Conservation (phyloP, 2,888 invertebrate genomes). For the Cryptus armator region DNA sequence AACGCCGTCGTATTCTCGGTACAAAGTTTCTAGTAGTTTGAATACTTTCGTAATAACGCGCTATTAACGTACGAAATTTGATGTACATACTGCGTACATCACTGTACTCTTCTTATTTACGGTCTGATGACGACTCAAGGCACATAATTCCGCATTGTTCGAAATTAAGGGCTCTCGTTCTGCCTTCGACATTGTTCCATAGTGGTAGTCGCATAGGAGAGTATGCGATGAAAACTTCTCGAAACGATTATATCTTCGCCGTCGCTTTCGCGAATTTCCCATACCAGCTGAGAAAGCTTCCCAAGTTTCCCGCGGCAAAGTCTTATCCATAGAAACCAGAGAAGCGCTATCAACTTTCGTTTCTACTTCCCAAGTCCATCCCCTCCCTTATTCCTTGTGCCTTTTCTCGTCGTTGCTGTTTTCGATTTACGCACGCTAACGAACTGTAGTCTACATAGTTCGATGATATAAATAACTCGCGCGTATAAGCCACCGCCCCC, state of each 20-base stretch:
- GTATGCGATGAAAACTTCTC: constrained; percentile 30
- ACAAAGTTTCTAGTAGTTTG: neutral
- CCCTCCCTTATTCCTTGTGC: neutral
- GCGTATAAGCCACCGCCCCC: neutral
- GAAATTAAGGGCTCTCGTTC: neutral
- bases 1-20: neutral
- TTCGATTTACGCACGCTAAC: constrained; percentile 5
- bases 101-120: constrained; percentile 9
- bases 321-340: constrained; percentile 12
- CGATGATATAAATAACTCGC: neutral
- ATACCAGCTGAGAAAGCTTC: constrained; percentile 8
- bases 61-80: neutral
- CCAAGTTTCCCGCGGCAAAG: constrained; percentile 16
- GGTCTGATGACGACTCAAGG: constrained; percentile 7
- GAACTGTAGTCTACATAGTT: neutral
- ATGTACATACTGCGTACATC: neutral
- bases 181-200: constrained; percentile 12
- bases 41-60: neutral
- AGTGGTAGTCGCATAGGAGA: neutral
- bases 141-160: constrained; percentile 5
- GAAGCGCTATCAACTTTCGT: neutral
- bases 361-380: neutral
- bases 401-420: neutral
- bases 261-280: neutral
- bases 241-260: neutral